These are phyloP conservation scores for Arnoldichthys spilopterus DNA, from an alignment of 2,797 vertebrate genomes.

Conservation along the genomic window DNA sequence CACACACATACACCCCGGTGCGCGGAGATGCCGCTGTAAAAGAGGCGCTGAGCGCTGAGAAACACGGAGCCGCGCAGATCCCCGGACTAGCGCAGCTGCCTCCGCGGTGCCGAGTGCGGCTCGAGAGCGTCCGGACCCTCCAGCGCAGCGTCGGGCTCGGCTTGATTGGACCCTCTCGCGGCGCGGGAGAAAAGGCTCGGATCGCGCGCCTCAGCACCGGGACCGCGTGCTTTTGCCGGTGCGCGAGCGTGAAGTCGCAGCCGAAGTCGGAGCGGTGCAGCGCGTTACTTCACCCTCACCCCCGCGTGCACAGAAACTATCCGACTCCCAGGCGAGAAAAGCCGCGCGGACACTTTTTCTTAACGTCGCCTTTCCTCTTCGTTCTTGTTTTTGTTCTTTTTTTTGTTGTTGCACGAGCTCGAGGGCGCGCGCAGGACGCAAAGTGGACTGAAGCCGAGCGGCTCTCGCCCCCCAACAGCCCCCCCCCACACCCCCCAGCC, in stretches of 20 bases:
- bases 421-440: slow-evolving; percentile 36
- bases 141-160: background rate
- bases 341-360: background rate
- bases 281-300: too few relatives aligned
- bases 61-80: background rate
- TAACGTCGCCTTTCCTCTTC: background rate
- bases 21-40: slow-evolving; percentile 68
- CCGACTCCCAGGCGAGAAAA: background rate
- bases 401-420: slow-evolving; percentile 1
- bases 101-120: background rate
- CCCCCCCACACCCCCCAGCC: too few relatives aligned
- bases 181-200: background rate
- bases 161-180: background rate
- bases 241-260: slow-evolving; percentile 9
- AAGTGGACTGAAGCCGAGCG: too few relatives aligned
- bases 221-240: slow-evolving; percentile 11
- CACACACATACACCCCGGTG: background rate
- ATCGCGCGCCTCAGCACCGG: background rate
- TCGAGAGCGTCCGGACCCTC: too few relatives aligned
- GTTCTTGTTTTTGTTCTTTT: too few relatives aligned
- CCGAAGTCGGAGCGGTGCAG: slow-evolving; percentile 5
- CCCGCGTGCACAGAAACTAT: background rate
- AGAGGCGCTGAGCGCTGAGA: slow-evolving; percentile 56
- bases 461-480: too few relatives aligned
- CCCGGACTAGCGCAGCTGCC: slow-evolving; percentile 19